These are phyloP conservation scores for Sceloporus undulatus DNA, from an alignment of 2,113 vertebrate species.

Conservation along the genomic window DNA sequence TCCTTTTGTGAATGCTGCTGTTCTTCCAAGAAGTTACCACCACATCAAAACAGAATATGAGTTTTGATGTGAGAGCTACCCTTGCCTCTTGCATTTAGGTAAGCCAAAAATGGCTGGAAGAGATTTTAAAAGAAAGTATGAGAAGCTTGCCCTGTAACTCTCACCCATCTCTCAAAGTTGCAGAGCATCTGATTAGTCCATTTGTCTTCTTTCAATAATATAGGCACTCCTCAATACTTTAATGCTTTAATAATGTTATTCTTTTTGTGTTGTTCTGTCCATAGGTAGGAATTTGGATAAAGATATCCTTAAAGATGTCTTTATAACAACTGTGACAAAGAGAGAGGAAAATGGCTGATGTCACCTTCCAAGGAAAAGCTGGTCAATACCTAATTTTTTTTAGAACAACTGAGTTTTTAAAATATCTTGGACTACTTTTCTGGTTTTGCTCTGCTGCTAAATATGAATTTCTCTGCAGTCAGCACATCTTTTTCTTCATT, in stretches of 20 bases:
- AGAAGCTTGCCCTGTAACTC: not conserved
- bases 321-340: conserved; percentile 78
- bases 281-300: conserved; percentile 93
- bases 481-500: conserved; percentile 41
- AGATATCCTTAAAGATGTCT: conserved; percentile 85
- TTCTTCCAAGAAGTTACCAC: not conserved
- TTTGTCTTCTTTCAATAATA: not conserved
- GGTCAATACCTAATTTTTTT: conserved; percentile 31
- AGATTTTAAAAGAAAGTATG: too few species aligned
- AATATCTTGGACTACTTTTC: not conserved
- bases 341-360: conserved; percentile 59
- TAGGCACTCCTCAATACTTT: not conserved
- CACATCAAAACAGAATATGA: not conserved
- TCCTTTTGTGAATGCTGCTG: not conserved
- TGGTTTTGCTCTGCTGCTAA: conserved; percentile 30
- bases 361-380: conserved; percentile 34
- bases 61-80: not conserved
- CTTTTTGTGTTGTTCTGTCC: conserved; percentile 61
- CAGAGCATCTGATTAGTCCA: not conserved
- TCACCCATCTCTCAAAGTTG: not conserved
- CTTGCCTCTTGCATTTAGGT: not conserved
- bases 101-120: not conserved
- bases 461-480: not conserved
- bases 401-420: conserved; percentile 10
- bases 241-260: conserved; percentile 31